A percentile compares a stretch with the other conserved stretches of the same genome.
Conservation (phyloP, 1,140 invertebrate species). For the Globodera rostochiensis region DNA sequence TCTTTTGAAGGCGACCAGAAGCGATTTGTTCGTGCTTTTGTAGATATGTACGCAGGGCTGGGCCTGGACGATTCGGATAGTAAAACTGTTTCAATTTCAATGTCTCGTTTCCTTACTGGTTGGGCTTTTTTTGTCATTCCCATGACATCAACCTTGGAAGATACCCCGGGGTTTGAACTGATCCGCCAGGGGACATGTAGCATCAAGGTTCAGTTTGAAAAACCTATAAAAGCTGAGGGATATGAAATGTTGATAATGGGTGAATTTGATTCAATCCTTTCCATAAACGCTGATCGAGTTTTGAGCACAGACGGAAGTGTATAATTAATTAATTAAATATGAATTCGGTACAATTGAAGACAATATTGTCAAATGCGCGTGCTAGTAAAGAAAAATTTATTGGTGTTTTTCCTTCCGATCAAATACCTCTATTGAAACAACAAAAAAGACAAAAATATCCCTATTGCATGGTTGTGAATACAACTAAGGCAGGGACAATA, state of each 20-base stretch:
- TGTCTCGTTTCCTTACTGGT: constrained; percentile 26
- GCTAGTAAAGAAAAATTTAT: no score
- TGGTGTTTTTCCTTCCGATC: no score
- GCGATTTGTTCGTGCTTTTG: constrained; percentile 25
- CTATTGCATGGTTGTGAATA: no score
- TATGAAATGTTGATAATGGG: constrained; percentile 32
- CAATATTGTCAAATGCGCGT: no score
- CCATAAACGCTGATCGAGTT: no score
- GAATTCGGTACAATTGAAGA: no score
- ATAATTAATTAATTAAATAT: no score
- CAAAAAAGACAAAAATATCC: no score
- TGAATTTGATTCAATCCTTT: not conserved
- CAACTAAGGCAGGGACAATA: no score
- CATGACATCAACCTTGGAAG: constrained; percentile 27
- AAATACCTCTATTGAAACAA: no score
- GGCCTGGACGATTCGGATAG: constrained; percentile 16
- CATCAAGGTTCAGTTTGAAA: constrained; percentile 10
- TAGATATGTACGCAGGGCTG: constrained; percentile 35
- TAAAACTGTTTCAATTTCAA: constrained; percentile 30
- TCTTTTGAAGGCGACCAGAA: not conserved
- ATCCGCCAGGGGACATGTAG: constrained; percentile 33
- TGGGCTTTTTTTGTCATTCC: constrained; percentile 43
- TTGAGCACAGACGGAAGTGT: no score
- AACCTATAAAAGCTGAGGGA: constrained; percentile 11
- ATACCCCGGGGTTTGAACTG: constrained; percentile 31